Conservation (phyloP, 2,797 vertebrate genomes). For the Myoxocephalus aenaeus region DNA sequence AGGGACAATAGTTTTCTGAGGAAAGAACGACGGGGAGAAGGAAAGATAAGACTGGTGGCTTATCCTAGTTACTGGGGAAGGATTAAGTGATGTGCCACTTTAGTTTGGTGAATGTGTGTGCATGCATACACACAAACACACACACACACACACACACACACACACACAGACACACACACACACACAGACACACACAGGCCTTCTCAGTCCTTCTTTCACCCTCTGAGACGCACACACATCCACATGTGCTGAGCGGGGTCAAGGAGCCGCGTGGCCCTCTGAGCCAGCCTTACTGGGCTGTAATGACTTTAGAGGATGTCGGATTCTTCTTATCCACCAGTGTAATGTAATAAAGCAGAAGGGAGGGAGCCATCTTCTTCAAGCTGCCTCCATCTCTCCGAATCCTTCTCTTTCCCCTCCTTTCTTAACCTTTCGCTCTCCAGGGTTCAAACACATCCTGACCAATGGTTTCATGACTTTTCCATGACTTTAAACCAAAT, state of each 20-base stretch:
- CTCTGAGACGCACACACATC: constrained; percentile 43
- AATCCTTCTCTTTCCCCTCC: constrained; percentile 15
- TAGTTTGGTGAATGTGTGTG: constrained; percentile 54
- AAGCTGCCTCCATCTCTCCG: constrained; percentile 40
- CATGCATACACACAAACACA: constrained; percentile 4
- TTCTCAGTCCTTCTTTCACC: constrained; percentile 45
- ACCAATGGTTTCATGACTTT: too few relatives aligned
- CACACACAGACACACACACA: constrained; percentile 35
- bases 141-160: constrained; percentile 19
- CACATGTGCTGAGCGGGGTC: constrained; percentile 72
- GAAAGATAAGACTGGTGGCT: constrained; percentile 74
- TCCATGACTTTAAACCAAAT: too few relatives aligned
- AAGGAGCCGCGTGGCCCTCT: constrained; percentile 70
- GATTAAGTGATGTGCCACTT: constrained; percentile 75
- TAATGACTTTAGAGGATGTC: constrained; percentile 79
- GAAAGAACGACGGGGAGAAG: constrained; percentile 50
- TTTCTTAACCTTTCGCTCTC: constrained; percentile 19
- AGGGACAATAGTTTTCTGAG: constrained; percentile 70
- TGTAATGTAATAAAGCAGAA: constrained; percentile 73
- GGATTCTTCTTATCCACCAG: constrained; percentile 74
- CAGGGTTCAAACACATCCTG: too few relatives aligned
- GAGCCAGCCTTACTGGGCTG: constrained; percentile 70
- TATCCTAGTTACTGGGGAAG: constrained; percentile 78
- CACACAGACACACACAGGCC: constrained; percentile 14
- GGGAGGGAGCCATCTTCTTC: constrained; percentile 58